Base-by-base conservation (phyloP, 2,797 vertebrate genomes). In the Menidia menidia region DNA sequence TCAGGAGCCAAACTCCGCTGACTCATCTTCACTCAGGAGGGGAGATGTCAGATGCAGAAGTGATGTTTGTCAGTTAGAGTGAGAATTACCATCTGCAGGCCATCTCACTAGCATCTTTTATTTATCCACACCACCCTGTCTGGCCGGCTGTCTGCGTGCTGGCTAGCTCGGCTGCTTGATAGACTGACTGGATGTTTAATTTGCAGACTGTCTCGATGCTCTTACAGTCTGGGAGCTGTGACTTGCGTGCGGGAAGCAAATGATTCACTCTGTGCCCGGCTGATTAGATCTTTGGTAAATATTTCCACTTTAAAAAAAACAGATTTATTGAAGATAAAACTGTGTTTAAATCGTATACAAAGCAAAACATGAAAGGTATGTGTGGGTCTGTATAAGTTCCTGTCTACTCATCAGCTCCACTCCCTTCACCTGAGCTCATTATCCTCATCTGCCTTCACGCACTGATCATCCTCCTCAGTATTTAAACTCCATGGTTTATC, bases 81-180 rank as follows among this genome's bases (percentile, higher is more conserved):
- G 87, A 90, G 90, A 90, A 88, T 82, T 83, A 87, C 88, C 88
- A 87, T 90, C 89, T 88, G 89, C 74, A 63, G 78, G 82, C 85
- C 73, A 67, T 88, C 83, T 88, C 77, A 55, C 64, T 60, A 78
- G 66, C 89, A 87, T 92, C 85, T 89, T 91, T 88, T 92, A 92
- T 92, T 92, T 92, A 90, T 87, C 39, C 77, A 89, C 91, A 87
- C 85, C 82, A 78, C 82, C 83, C 84, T 82, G 85, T 81, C 83
- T 86, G 61, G 81, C 84, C 76, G 71, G 83, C 86, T 81, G 82
- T 86, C 83, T 75, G 71, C 59, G 80, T 70, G 71, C 64, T 71
- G 69, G 72, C 82, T 77, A 48, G 70, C 65, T 64, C 60, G 64
- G 70, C 65, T 64, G 60, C 62, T 68, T 88, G 70, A 68, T 64